Evolutionary conservation across 2,888 invertebrate genomes (phyloP).

Genomic region (Apamea sordens): DNA sequence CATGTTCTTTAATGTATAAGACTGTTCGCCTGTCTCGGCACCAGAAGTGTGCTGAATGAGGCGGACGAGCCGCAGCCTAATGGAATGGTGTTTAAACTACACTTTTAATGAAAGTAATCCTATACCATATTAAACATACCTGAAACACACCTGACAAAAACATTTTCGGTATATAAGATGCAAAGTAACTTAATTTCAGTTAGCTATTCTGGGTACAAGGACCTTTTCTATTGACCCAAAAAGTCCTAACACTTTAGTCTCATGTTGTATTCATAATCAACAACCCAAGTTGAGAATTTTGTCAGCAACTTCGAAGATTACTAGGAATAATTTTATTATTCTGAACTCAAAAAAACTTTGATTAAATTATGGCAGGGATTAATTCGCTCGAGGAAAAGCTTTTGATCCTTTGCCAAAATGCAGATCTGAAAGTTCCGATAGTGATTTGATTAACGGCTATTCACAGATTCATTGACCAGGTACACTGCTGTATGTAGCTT

Average conservation of each 20-base stretch:
- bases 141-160: slow-evolving; percentile 1
- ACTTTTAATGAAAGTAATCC: slow-evolving; percentile 17
- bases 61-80: too few relatives aligned
- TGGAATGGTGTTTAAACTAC: background rate
- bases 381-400: slow-evolving; percentile 10
- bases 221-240: slow-evolving; percentile 36
- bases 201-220: slow-evolving; percentile 17
- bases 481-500: background rate
- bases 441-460: slow-evolving; percentile 23
- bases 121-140: slow-evolving; percentile 19
- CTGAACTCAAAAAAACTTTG: slow-evolving; percentile 30
- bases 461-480: slow-evolving; percentile 10
- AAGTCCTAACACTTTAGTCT: slow-evolving; percentile 25
- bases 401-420: slow-evolving; percentile 43
- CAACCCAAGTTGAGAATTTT: slow-evolving; percentile 22
- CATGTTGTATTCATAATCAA: slow-evolving; percentile 51
- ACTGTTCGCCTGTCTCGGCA: background rate
- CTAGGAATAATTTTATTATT: slow-evolving; percentile 29
- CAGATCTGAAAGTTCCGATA: slow-evolving; percentile 9
- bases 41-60: too few relatives aligned
- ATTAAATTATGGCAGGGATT: slow-evolving; percentile 46
- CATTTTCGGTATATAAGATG: slow-evolving; percentile 6
- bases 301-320: slow-evolving; percentile 40
- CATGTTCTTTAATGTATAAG: background rate
- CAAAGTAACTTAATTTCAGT: slow-evolving; percentile 27